A percentile compares a stretch with the other conserved stretches of the same genome.
Evolutionary conservation across 1,140 invertebrate genomes (phyloP).

Genomic region (Arctopsyche grandis): DNA sequence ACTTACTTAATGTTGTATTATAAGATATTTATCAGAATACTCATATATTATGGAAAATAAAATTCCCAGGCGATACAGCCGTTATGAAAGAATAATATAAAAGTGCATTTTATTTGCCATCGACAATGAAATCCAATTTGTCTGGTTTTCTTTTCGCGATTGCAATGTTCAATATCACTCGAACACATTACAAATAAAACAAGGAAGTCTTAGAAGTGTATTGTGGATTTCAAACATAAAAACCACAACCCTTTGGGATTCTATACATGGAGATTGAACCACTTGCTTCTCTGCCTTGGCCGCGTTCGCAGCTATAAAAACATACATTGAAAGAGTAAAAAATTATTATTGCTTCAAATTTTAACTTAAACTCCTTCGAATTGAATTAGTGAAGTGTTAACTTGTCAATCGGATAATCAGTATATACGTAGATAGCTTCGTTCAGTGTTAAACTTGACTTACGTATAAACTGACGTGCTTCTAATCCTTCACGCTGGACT

Average conservation of each 20-base stretch:
- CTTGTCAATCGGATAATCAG: background rate
- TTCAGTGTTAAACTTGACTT: conserved; percentile 48
- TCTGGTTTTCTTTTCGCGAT: background rate
- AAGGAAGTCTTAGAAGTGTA: conserved; percentile 50
- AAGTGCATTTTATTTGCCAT: conserved; percentile 3
- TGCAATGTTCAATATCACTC: conserved; percentile 48
- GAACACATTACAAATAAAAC: conserved; percentile 42
- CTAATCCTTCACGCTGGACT: conserved; percentile 25
- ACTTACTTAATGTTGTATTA: too few species aligned
- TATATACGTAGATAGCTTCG: conserved; percentile 37
- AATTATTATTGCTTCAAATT: background rate
- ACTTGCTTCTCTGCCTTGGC: background rate
- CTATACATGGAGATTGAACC: background rate
- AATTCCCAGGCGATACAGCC: too few species aligned
- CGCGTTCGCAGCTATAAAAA: background rate
- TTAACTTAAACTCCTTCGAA: too few species aligned
- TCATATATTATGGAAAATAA: too few species aligned
- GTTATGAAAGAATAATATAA: background rate
- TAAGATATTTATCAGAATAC: too few species aligned
- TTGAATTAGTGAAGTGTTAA: background rate
- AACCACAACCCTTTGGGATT: background rate
- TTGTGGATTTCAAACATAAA: conserved; percentile 43
- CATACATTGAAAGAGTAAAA: background rate
- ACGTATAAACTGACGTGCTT: conserved; percentile 39
- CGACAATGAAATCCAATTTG: conserved; percentile 16